Conservation (phyloP, 1,140 invertebrate species). For the Liolophura sinensis region DNA sequence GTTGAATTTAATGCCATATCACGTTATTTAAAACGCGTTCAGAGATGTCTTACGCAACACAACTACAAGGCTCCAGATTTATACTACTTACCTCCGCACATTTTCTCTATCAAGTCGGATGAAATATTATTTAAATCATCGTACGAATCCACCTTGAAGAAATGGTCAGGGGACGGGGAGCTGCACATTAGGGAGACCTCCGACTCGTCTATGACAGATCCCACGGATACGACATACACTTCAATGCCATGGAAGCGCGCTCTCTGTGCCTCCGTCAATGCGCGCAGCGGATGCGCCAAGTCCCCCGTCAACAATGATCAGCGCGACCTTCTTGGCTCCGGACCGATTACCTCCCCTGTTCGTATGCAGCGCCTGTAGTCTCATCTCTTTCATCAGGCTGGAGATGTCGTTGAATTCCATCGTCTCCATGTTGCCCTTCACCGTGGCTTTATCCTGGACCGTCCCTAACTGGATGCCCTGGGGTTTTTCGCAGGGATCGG, state of each 20-base stretch:
- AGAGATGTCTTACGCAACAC: too few species aligned
- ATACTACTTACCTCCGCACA: slow-evolving; percentile 41
- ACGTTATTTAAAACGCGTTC: too few species aligned
- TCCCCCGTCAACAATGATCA: slow-evolving; percentile 39
- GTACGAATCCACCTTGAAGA: slow-evolving; percentile 38
- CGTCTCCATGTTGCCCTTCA: slow-evolving; percentile 18
- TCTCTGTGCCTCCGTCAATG: slow-evolving; percentile 45
- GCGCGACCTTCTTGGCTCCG: slow-evolving; percentile 40
- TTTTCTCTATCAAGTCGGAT: slow-evolving; percentile 26
- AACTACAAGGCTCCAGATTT: too few species aligned
- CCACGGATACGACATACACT: slow-evolving; percentile 40
- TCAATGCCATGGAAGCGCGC: slow-evolving; percentile 39
- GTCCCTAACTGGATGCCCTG: slow-evolving; percentile 27
- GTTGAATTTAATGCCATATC: too few species aligned
- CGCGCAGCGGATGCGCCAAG: slow-evolving; percentile 32
- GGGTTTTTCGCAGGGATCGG: slow-evolving; percentile 22
- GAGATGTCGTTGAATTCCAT: slow-evolving; percentile 28
- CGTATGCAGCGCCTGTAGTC: slow-evolving; percentile 25
- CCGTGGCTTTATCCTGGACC: slow-evolving; percentile 14
- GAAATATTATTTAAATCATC: slow-evolving; percentile 26
- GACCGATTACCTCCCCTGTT: slow-evolving; percentile 26
- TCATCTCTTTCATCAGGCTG: slow-evolving; percentile 29
- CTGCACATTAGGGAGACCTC: slow-evolving; percentile 39
- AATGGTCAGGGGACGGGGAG: slow-evolving; percentile 33
- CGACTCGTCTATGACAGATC: slow-evolving; percentile 24